Evolutionary conservation across 2,113 vertebrate genomes (phyloP), one percentile per base, ranked within the genome.

Genomic region (Amphiprion ocellaris): DNA sequence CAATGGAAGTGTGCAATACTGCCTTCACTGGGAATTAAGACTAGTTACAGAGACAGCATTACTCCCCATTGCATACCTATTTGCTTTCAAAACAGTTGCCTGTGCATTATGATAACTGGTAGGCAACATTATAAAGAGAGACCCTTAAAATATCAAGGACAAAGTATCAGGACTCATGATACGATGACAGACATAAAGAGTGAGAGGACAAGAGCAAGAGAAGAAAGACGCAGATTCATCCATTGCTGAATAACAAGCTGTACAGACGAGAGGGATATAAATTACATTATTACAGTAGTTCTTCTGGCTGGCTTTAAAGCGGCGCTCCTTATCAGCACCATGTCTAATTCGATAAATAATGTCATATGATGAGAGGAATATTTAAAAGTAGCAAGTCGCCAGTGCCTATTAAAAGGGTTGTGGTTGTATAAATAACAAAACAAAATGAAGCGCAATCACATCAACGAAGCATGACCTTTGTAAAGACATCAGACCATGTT

Each of bases 251-350:
- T 5, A 65, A 17, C 21, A 55, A 58, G 52, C 61, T 65, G 55
- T 58, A 44, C 5, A 47, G 21, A 65, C 14, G 52, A 79, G 26
- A n/a, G 24, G 5, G 37, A 71, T 61, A 81, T 73, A 44, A 80
- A 86, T 82, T 50, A 47, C 37, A 56, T 41, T 62, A 85, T 76
- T 78, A 60, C 14, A 59, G 17, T 7, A 4, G 61, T 79, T 71
- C 15, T 62, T 77, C 60, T 81, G 52, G 56, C 37, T 60, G 37
- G 79, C 26, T 81, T 80, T 76, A 58, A 66, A 56, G 60, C 7
- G 49, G 70, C 79, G 83, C 58, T 54, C 44, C 39, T 88, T 76
- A 82, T 55, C 75, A 58, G 67, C 55, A 66, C 41, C 77, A 69
- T 59, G 41, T 52, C 24, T 71, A 55, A 23, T 41, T 82, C 56